Conservation (phyloP, 2,797 vertebrate genomes). For the Muscicapa comitata region DNA sequence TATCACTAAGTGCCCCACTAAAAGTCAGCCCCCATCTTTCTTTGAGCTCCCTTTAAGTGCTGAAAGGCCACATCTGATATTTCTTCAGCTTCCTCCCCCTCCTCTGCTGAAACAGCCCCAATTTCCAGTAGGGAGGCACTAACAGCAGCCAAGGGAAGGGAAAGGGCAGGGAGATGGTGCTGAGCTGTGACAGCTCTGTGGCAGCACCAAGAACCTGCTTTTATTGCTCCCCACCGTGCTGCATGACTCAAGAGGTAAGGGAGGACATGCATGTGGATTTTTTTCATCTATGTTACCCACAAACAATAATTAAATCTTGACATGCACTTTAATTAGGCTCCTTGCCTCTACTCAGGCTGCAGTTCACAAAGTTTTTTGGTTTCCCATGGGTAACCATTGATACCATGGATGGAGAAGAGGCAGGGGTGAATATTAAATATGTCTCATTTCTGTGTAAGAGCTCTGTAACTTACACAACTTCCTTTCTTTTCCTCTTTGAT, state of each 20-base stretch:
- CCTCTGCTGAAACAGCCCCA: neutral
- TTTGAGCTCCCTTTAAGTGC: neutral
- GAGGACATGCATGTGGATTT: neutral
- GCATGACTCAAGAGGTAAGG: neutral
- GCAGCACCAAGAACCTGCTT: neutral
- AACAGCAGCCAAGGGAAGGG: neutral
- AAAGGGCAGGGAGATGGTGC: neutral
- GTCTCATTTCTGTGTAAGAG: neutral
- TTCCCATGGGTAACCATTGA: neutral
- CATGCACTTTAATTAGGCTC: neutral
- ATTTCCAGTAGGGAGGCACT: neutral
- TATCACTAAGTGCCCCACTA: accelerated
- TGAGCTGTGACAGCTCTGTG: neutral
- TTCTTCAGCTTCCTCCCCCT: neutral
- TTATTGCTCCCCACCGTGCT: neutral
- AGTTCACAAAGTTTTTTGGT: neutral
- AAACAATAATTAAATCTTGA: neutral
- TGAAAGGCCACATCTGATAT: neutral
- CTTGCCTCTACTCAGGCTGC: neutral
- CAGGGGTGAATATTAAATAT: neutral
- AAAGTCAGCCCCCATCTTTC: neutral
- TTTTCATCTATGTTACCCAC: neutral
- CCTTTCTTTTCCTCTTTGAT: neutral
- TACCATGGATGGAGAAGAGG: neutral
- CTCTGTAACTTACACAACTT: neutral